These are phyloP conservation scores for Megaustenia siamemsis DNA, from an alignment of 2,888 invertebrate genomes.

Conservation along the genomic window DNA sequence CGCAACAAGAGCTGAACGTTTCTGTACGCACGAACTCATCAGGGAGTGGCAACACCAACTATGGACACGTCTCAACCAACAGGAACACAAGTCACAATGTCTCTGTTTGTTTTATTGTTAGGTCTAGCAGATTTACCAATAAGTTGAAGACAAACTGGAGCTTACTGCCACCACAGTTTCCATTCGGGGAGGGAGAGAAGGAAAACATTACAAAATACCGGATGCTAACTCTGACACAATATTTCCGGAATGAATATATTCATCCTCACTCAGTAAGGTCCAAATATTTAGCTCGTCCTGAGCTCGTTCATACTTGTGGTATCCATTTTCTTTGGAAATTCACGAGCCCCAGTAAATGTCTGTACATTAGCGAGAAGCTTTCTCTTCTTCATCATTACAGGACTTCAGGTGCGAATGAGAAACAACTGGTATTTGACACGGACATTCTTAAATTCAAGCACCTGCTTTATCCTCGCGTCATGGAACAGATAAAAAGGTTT, in stretches of 20 bases:
- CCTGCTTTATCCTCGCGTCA: background rate
- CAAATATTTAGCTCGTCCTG: slow-evolving; percentile 25
- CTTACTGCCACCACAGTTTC: background rate
- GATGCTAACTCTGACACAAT: background rate
- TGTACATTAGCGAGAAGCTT: background rate
- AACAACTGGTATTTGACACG: background rate
- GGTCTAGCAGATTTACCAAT: background rate
- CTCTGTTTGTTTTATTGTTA: background rate
- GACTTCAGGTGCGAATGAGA: background rate
- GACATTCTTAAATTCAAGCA: background rate
- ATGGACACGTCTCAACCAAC: too few relatives aligned
- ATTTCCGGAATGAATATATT: background rate
- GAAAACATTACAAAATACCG: background rate
- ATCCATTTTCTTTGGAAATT: background rate
- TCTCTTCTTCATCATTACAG: slow-evolving; percentile 31
- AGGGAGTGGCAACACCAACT: background rate
- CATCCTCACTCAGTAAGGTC: background rate
- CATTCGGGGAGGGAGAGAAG: background rate
- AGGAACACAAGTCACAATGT: too few relatives aligned
- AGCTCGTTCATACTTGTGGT: background rate
- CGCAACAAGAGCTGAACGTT: background rate
- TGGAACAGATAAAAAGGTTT: background rate
- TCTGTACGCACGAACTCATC: background rate
- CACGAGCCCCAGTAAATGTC: background rate
- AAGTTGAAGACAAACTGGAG: background rate